Evolutionary conservation across 2,888 invertebrate genomes (phyloP), one percentile per base, ranked within the genome.

Genomic region (Phlogophora meticulosa): DNA sequence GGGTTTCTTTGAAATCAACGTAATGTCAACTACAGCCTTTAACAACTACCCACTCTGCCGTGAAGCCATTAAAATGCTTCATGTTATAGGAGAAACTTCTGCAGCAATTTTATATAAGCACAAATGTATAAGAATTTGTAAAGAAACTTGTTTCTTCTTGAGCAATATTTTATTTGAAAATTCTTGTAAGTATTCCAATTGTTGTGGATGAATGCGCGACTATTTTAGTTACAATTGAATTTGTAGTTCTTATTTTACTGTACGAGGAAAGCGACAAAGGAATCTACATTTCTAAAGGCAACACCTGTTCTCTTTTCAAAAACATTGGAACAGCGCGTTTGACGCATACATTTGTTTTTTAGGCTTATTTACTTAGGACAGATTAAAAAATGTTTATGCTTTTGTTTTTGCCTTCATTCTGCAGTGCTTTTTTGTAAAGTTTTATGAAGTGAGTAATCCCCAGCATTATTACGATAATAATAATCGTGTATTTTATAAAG

Each of bases 1-100:
- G 58, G 9, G 46, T 72, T 76, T 56, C 80, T 80, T 71, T 71
- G 56, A 71, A 76, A 64, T 79, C 63, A 61, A 58, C 66, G 57
- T 58, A 45, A 57, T 57, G 56, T 72, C 73, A 63, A 73, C 52
- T 57, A 9, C 76, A 76, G 52, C 7, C 4, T 38, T 60, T 22
- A 57, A 24, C 24, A 48, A 58, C 55, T 55, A 34, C 40, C 22
- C 17, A 38, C 56, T n/a, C 45, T 34, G 15, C 40, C 28, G 28
- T 34, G 46, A 58, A 45, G 42, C 56, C 43, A 60, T 78, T 59
- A 66, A 72, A 72, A 59, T 72, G 40, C 36, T 38, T 24, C 32
- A 11, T 24, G 36, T 40, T 59, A 42, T 9, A 60, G n/a, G 17
- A 55, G 56, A 53, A 46, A 55, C 28, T 76, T 51, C 7, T 43